These are phyloP conservation scores for Hippocampus kuda DNA, from an alignment of 2,797 vertebrate species.

Conservation along the genomic window DNA sequence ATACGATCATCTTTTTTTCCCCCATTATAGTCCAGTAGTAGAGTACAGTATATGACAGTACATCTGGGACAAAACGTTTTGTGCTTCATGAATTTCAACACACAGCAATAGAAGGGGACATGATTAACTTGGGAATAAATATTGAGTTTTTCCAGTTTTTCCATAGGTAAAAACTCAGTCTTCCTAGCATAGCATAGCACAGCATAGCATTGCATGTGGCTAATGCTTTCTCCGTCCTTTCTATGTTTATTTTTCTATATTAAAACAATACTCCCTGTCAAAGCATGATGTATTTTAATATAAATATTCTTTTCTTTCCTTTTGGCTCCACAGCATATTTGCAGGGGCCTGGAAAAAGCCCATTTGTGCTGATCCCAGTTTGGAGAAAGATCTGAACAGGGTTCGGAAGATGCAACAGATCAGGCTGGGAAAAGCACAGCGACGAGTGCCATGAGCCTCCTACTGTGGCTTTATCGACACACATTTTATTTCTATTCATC, in stretches of 20 bases:
- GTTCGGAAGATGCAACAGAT: not conserved
- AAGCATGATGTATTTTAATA: not conserved
- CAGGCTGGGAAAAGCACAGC: not conserved
- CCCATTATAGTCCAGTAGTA: too few relatives aligned
- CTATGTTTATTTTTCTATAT: not conserved
- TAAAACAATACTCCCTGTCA: not conserved
- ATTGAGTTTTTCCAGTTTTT: not conserved
- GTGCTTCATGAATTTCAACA: not conserved
- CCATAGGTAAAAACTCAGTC: too few relatives aligned
- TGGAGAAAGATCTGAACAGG: rapidly evolving
- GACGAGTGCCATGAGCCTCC: constrained; percentile 1
- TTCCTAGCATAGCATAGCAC: not conserved
- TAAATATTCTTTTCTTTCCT: not conserved
- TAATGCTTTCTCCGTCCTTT: too few relatives aligned
- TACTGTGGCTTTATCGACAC: not conserved
- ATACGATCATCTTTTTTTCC: too few relatives aligned
- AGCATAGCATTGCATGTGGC: not conserved
- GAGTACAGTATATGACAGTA: too few relatives aligned
- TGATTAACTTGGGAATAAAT: too few relatives aligned
- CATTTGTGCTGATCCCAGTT: constrained; percentile 28
- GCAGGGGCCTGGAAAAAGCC: not conserved
- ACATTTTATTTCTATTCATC: not conserved
- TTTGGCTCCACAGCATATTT: constrained; percentile 36
- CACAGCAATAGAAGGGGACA: not conserved
- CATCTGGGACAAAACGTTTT: not conserved